Evolutionary conservation across 2,113 vertebrate genomes (phyloP).

Genomic region (Notarius quadriscutis): DNA sequence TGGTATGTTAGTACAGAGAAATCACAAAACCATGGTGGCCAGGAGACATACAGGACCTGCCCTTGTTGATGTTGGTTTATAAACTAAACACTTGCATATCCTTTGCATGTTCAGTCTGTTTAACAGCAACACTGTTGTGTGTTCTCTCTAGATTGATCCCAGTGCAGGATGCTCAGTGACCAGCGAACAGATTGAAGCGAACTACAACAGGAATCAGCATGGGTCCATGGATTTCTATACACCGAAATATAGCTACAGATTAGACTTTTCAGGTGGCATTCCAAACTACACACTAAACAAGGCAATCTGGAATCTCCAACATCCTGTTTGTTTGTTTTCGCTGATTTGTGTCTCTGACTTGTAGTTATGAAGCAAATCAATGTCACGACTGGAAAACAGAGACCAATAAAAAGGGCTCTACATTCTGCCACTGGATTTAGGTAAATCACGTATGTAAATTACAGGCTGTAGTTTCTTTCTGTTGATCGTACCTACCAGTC

Average conservation of each 20-base stretch:
- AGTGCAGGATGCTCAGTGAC: slow-evolving; percentile 88
- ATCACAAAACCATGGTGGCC: background rate
- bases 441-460: slow-evolving; percentile 64
- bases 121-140: slow-evolving; percentile 6
- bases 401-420: slow-evolving; percentile 88
- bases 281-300: background rate
- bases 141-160: slow-evolving; percentile 80
- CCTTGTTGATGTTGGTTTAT: background rate
- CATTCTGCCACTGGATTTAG: slow-evolving; percentile 91
- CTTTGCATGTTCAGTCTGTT: background rate
- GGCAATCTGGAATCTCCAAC: background rate
- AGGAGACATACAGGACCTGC: background rate
- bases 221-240: slow-evolving; percentile 90
- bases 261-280: slow-evolving; percentile 86
- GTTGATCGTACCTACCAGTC: background rate
- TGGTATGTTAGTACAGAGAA: background rate
- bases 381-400: slow-evolving; percentile 86
- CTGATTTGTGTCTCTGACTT: background rate
- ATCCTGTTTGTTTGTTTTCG: no score
- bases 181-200: slow-evolving; percentile 92
- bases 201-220: slow-evolving; percentile 84
- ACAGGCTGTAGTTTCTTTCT: background rate
- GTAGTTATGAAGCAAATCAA: slow-evolving; percentile 89
- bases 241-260: slow-evolving; percentile 89
- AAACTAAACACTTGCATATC: background rate